Conservation (phyloP, 2,113 vertebrate genomes). For the Cyanoliseus patagonus region DNA sequence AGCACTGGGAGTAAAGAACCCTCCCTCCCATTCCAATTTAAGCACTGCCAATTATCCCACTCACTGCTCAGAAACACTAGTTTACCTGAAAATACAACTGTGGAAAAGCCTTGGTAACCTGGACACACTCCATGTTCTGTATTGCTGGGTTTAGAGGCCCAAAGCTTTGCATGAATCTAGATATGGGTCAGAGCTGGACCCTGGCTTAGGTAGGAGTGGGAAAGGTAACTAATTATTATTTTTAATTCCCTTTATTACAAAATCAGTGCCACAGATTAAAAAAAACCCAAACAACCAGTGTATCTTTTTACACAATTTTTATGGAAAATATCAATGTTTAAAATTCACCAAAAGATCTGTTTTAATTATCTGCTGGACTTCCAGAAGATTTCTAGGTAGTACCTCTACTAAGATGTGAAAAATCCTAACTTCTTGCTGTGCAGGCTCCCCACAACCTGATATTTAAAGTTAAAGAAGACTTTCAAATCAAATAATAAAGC, state of each 20-base stretch:
- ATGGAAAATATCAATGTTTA: neutral
- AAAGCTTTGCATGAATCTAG: neutral
- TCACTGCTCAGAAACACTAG: neutral
- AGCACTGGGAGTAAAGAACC: neutral
- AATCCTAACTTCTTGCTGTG: fast-evolving
- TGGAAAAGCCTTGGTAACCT: neutral
- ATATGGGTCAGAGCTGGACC: neutral
- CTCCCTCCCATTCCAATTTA: neutral
- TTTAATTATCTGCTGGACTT: neutral
- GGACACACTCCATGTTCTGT: neutral
- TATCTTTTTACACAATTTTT: neutral
- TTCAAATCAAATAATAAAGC: neutral
- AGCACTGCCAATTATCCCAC: neutral
- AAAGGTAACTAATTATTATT: neutral
- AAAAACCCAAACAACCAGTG: neutral
- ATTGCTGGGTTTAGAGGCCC: neutral
- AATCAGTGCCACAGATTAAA: neutral
- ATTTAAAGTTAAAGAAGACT: neutral
- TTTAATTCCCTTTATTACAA: neutral
- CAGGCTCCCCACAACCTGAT: neutral
- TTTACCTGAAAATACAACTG: neutral
- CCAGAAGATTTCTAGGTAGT: neutral
- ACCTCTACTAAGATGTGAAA: neutral
- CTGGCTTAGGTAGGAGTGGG: neutral
- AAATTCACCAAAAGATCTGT: neutral